Percentiles rank a stretch among this genome's conserved stretches.
Conservation (phyloP, 1,140 invertebrate species). For the Vollenhovia emeryi region DNA sequence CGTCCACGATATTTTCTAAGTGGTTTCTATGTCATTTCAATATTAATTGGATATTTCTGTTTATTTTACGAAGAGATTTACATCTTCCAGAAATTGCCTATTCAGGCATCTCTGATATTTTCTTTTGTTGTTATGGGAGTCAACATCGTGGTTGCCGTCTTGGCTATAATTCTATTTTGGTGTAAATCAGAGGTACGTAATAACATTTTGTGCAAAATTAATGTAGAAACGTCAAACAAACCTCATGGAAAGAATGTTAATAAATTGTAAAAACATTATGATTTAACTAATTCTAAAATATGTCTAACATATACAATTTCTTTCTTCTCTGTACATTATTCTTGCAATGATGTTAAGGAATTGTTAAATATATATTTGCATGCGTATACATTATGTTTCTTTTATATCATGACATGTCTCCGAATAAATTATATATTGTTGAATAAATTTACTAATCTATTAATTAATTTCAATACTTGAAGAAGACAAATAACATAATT, state of each 20-base stretch:
- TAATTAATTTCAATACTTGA: neutral
- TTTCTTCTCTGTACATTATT: neutral
- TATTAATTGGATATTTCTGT: neutral
- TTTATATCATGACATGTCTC: neutral
- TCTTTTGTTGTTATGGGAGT: neutral
- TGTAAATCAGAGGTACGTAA: conserved; percentile 14
- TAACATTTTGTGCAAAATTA: neutral
- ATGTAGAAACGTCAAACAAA: neutral
- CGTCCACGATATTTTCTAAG: conserved; percentile 1
- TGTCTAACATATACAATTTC: neutral
- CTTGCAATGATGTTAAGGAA: neutral
- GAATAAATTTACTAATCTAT: neutral
- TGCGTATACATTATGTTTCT: neutral
- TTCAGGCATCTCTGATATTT: neutral
- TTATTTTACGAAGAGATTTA: neutral
- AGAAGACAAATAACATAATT: conserved; percentile 1
- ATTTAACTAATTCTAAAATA: neutral
- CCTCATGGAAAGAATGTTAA: neutral
- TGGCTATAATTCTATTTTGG: conserved; percentile 33
- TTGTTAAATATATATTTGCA: neutral
- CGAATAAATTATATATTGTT: neutral
- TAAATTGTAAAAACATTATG: neutral
- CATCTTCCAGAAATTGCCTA: neutral
- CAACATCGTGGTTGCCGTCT: neutral
- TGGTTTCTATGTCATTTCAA: neutral